Base-by-base conservation (phyloP, 2,113 vertebrate species). In the Pogona vitticeps region DNA sequence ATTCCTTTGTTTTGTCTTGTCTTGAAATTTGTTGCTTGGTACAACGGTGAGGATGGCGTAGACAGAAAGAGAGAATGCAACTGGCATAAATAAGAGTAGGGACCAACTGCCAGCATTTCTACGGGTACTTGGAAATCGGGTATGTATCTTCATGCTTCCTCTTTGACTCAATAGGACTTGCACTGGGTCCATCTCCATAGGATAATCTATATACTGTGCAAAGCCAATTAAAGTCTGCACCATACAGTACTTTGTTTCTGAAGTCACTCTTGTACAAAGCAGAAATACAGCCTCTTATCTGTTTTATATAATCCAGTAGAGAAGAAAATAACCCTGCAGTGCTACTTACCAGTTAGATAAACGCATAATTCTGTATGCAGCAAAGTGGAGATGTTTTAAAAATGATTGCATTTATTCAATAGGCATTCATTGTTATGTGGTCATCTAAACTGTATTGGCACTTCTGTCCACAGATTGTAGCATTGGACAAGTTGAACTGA, bases 311-410 rank as follows among this genome's bases (percentile, higher is more conserved):
- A 86, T 76, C 52, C 36, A 80, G 67, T 86, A 84, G 82, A 87
- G 90, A 91, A 84, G 80, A 71, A 38, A 77, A 4, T 84, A 81
- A 46, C 75, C 85, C 86, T 89, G 86, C 82, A 86, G 86, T 79
- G 3, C 80, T 90, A 84, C 42, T 84, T 31, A 73, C 26, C 52
- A 20, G 40, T 65, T 6, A 7, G 85, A 36, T 88, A 28, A 88
- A 84, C 71, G 63, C 79, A 83, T 78, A 76, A 10, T 68, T 81
- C 89, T 90, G 88, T 81, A 90, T 94, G 90, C 94, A 94, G 91
- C 93, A 94, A 94, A 67, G 89, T 6, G 83, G 88, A 63, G 87
- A 83, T 89, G 81, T 71, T 91, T 93, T 93, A 80, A 36, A 59
- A 68, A 86, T 80, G 23, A 68, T 73, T 33, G 31, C 73, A 84